phyloP scores from a whole-genome alignment of 2,113 vertebrate species.

The Gavia stellata region DNA sequence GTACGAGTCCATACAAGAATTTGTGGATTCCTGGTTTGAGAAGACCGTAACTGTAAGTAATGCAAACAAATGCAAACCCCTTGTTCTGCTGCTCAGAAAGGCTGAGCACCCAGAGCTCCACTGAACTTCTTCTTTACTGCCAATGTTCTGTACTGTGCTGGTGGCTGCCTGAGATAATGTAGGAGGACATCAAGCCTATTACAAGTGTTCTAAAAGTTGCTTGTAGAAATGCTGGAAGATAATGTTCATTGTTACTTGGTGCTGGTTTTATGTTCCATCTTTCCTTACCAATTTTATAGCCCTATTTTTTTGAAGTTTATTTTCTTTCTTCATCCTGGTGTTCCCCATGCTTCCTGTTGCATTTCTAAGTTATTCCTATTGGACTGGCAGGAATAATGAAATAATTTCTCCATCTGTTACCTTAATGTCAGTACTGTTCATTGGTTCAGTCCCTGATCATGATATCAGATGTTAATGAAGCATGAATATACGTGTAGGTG shows the following conservation, averaged over 20 bases:
- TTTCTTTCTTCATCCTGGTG: not conserved
- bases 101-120: not conserved
- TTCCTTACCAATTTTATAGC: not conserved
- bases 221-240: not conserved
- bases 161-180: not conserved
- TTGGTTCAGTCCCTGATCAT: not conserved
- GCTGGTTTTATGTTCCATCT: not conserved
- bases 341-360: not conserved
- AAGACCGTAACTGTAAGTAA: conserved; percentile 73
- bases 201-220: not conserved
- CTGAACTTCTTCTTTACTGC: not conserved
- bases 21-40: conserved; percentile 78
- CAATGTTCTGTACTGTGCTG: not conserved
- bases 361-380: not conserved
- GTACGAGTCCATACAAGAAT: conserved; percentile 72
- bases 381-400: not conserved
- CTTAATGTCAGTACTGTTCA: not conserved
- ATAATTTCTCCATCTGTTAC: not conserved
- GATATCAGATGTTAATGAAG: not conserved
- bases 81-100: not conserved
- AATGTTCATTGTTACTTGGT: not conserved
- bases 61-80: not conserved
- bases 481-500: not conserved
- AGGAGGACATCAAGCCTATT: not conserved
- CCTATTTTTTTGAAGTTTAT: not conserved